Percentiles rank a stretch among this genome's conserved stretches.
Conservation (phyloP, 2,113 vertebrate genomes). For the Phaethornis superciliosus region DNA sequence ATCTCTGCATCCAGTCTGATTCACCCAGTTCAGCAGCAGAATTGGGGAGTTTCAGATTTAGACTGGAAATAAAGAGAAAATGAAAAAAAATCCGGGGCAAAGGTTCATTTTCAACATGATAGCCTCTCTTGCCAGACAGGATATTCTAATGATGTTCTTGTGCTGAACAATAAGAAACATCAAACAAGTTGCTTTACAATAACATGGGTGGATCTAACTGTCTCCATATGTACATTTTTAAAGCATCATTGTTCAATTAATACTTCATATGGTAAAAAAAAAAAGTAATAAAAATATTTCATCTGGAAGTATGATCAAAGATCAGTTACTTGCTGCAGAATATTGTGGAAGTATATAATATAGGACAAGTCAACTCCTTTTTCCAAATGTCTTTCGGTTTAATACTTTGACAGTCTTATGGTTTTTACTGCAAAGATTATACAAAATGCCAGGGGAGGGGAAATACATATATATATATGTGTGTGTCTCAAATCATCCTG, state of each 20-base stretch:
- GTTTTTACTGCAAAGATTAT: slow-evolving; percentile 21
- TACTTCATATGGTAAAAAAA: slow-evolving; percentile 24
- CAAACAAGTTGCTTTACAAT: slow-evolving; percentile 6
- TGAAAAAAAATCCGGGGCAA: background rate
- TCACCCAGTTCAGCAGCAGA: background rate
- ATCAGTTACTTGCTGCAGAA: slow-evolving; percentile 8
- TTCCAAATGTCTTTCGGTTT: slow-evolving; percentile 15
- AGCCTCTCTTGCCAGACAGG: slow-evolving; percentile 41
- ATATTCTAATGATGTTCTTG: slow-evolving; percentile 59
- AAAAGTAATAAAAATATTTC: slow-evolving; percentile 36
- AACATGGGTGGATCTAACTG: slow-evolving; percentile 55
- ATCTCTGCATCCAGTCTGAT: background rate
- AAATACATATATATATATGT: background rate
- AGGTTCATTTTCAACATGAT: slow-evolving; percentile 18
- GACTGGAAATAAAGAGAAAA: background rate
- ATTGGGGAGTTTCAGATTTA: background rate
- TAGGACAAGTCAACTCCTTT: slow-evolving; percentile 29
- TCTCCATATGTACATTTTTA: slow-evolving; percentile 62
- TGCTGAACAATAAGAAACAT: slow-evolving; percentile 52
- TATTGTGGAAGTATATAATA: slow-evolving; percentile 7
- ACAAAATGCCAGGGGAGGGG: background rate
- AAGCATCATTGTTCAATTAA: slow-evolving; percentile 64
- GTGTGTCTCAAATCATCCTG: background rate
- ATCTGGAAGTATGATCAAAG: slow-evolving; percentile 59
- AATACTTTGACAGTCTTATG: background rate